Conservation (phyloP, 2,888 invertebrate species). For the Acronicta psi region DNA sequence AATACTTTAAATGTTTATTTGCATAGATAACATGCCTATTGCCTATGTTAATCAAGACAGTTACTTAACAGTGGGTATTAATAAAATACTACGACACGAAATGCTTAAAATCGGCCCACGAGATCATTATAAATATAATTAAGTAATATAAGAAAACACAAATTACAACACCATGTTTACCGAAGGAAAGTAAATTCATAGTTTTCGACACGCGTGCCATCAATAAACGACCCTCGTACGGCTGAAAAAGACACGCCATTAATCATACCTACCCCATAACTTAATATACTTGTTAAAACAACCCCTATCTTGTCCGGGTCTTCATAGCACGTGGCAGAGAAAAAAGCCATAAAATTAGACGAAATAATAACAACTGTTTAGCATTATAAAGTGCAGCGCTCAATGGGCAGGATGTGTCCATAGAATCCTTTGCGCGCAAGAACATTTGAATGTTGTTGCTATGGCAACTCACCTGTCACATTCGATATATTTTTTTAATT, state of each 20-base stretch:
- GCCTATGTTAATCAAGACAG: too few species aligned
- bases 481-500: constrained; percentile 24
- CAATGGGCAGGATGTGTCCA: constrained; percentile 81
- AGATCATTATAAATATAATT: too few species aligned
- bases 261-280: constrained; percentile 85
- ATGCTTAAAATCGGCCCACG: too few species aligned
- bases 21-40: too few species aligned
- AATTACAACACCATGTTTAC: constrained; percentile 49
- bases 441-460: constrained; percentile 71
- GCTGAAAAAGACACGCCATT: constrained; percentile 86
- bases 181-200: constrained; percentile 70
- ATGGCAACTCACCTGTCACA: constrained; percentile 76
- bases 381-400: constrained; percentile 82
- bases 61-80: too few species aligned
- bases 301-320: constrained; percentile 86
- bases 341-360: constrained; percentile 81
- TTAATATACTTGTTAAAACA: constrained; percentile 88
- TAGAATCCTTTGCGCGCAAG: constrained; percentile 66
- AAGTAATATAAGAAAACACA: constrained; percentile 32
- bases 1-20: too few species aligned
- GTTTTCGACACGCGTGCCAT: constrained; percentile 80
- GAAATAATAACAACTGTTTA: constrained; percentile 84
- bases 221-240: constrained; percentile 83
- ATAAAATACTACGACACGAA: too few species aligned
- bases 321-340: constrained; percentile 68